Percentiles rank a stretch among this genome's conserved stretches.
These are phyloP conservation scores for Drosophila demipolita DNA, from an alignment of 2,888 invertebrate species.

Conservation along the genomic window DNA sequence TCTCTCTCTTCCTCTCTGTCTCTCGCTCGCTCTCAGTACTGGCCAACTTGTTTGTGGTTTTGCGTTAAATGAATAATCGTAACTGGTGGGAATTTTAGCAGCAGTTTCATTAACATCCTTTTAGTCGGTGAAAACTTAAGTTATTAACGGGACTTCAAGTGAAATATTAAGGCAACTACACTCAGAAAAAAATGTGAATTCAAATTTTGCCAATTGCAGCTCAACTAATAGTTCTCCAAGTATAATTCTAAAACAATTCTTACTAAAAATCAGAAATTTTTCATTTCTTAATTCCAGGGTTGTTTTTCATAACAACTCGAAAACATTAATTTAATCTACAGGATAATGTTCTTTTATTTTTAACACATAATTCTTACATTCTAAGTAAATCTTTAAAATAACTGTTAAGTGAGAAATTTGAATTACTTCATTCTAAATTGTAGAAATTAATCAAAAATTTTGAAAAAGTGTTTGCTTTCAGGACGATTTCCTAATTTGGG, in stretches of 20 bases:
- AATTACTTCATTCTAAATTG: background rate
- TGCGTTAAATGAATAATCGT: background rate
- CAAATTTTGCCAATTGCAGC: conserved; percentile 9
- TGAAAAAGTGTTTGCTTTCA: background rate
- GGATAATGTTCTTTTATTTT: background rate
- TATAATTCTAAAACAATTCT: background rate
- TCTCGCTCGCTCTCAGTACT: background rate
- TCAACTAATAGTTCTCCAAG: background rate
- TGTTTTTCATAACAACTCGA: background rate
- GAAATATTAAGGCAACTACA: conserved; percentile 42
- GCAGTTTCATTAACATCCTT: conserved; percentile 4
- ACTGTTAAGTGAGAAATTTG: background rate
- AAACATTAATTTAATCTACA: background rate
- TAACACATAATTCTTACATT: background rate
- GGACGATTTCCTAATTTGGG: background rate
- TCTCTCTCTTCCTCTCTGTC: background rate
- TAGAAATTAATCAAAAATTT: background rate
- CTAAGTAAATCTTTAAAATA: background rate
- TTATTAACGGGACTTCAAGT: conserved; percentile 33
- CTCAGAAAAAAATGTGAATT: conserved; percentile 19
- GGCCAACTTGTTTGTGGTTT: background rate
- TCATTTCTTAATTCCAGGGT: background rate
- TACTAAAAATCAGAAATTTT: background rate
- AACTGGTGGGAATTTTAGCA: conserved; percentile 31
- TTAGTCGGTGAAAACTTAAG: background rate